These are phyloP conservation scores for Zophobas atratus DNA, from an alignment of 1,140 invertebrate genomes.

Conservation along the genomic window DNA sequence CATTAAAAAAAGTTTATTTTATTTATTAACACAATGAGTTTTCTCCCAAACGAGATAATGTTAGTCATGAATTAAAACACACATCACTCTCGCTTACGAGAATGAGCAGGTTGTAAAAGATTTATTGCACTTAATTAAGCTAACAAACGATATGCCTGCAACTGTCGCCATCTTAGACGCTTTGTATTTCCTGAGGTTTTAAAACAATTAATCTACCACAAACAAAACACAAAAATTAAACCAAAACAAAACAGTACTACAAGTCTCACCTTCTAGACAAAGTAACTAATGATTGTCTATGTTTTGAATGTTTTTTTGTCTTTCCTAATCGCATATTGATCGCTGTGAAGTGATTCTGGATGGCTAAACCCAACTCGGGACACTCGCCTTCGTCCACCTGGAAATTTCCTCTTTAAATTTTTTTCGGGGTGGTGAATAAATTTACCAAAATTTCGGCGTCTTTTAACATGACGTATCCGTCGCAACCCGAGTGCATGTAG, in stretches of 20 bases:
- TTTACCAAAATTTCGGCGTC: slow-evolving; percentile 73
- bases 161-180: neutral
- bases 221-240: slow-evolving; percentile 17
- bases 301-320: slow-evolving; percentile 80
- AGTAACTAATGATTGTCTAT: slow-evolving; percentile 87
- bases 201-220: slow-evolving; percentile 24
- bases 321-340: slow-evolving; percentile 84
- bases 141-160: no score
- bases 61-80: slow-evolving; percentile 9
- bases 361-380: slow-evolving; percentile 83
- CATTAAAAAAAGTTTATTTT: no score
- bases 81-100: neutral
- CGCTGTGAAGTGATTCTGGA: slow-evolving; percentile 92
- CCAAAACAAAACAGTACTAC: slow-evolving; percentile 4
- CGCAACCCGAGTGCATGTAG: slow-evolving; percentile 85
- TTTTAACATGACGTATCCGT: slow-evolving; percentile 88
- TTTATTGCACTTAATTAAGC: slow-evolving; percentile 5
- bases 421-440: neutral
- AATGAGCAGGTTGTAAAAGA: neutral
- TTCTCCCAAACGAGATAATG: no score
- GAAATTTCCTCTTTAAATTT: slow-evolving; percentile 14
- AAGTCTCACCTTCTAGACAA: slow-evolving; percentile 77
- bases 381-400: slow-evolving; percentile 87
- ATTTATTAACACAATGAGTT: no score
- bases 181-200: slow-evolving; percentile 4